These are phyloP conservation scores for Lutraria rhynchaena DNA, from an alignment of 1,140 invertebrate species.

Conservation along the genomic window DNA sequence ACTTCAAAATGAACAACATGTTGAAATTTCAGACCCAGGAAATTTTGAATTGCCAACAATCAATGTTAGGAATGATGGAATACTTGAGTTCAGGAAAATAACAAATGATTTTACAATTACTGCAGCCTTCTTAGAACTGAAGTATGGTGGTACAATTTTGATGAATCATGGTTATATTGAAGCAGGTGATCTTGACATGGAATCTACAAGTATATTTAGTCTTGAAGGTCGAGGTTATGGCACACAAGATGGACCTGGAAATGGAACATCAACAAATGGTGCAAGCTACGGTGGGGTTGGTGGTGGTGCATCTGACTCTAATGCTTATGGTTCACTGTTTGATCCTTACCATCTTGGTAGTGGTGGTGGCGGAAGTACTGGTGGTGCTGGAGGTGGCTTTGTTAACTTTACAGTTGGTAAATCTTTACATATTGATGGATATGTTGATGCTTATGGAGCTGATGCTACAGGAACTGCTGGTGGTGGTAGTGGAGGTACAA, in stretches of 20 bases:
- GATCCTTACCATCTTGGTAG: conserved; percentile 69
- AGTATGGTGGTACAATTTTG: conserved; percentile 65
- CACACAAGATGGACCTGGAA: conserved; percentile 61
- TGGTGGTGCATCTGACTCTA: conserved; percentile 49
- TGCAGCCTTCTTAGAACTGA: conserved; percentile 71
- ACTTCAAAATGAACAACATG: conserved; percentile 68
- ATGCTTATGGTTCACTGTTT: conserved; percentile 73
- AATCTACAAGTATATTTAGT: conserved; percentile 66
- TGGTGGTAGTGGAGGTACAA: conserved; percentile 73
- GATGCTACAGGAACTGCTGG: conserved; percentile 60
- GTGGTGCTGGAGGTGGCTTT: conserved; percentile 72
- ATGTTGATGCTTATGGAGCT: conserved; percentile 62
- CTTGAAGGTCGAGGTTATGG: conserved; percentile 65
- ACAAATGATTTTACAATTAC: conserved; percentile 66
- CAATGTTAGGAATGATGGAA: conserved; percentile 66
- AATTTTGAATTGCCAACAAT: conserved; percentile 72
- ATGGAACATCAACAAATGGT: conserved; percentile 58
- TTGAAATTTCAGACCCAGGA: conserved; percentile 65
- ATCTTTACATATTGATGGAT: conserved; percentile 69
- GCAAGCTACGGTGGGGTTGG: conserved; percentile 73
- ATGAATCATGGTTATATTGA: conserved; percentile 75
- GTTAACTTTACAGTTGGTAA: conserved; percentile 69
- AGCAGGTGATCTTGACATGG: conserved; percentile 71
- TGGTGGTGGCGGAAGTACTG: conserved; percentile 67
- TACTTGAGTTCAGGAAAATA: conserved; percentile 68